Percentiles rank a stretch among this genome's conserved stretches.
These are phyloP conservation scores for Ascaphus truei DNA, from an alignment of 2,113 vertebrate genomes.

Conservation along the genomic window DNA sequence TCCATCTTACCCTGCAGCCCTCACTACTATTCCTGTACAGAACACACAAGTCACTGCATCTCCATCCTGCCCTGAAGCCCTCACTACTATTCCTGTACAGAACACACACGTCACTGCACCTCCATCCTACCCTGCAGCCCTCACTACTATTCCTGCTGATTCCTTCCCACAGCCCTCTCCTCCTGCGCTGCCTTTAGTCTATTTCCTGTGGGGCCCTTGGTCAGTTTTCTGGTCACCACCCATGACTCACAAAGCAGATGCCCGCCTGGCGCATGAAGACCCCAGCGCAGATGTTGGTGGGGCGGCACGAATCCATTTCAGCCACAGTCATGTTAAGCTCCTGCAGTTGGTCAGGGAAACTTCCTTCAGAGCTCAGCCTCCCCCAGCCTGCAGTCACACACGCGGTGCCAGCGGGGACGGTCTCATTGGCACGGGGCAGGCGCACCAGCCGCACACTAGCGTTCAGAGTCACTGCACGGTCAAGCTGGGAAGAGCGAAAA, in stretches of 20 bases:
- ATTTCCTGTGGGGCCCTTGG: neutral
- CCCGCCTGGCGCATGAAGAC: conserved; percentile 29
- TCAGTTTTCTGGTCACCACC: too few species aligned
- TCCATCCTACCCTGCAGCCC: too few species aligned
- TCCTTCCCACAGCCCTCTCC: too few species aligned
- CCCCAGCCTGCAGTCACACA: conserved; percentile 55
- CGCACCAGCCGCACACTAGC: conserved; percentile 35
- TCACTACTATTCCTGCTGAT: too few species aligned
- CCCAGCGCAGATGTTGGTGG: conserved; percentile 38
- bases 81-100: too few species aligned
- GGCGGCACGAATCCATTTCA: neutral
- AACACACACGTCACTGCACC: too few species aligned
- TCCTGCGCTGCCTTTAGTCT: too few species aligned
- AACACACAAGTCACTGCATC: too few species aligned
- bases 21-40: too few species aligned
- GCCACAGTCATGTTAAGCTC: conserved; percentile 46
- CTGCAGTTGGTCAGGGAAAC: neutral
- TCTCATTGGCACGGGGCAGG: conserved; percentile 31
- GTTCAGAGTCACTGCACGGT: conserved; percentile 34
- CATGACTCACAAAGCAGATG: conserved; percentile 43
- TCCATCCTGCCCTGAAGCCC: too few species aligned
- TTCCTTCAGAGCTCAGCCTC: neutral
- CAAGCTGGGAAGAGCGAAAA: conserved; percentile 35
- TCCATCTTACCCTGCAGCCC: too few species aligned
- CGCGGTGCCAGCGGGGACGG: fast-evolving